Base-by-base conservation (phyloP, 2,113 vertebrate genomes). In the Ramphastos sulfuratus region DNA sequence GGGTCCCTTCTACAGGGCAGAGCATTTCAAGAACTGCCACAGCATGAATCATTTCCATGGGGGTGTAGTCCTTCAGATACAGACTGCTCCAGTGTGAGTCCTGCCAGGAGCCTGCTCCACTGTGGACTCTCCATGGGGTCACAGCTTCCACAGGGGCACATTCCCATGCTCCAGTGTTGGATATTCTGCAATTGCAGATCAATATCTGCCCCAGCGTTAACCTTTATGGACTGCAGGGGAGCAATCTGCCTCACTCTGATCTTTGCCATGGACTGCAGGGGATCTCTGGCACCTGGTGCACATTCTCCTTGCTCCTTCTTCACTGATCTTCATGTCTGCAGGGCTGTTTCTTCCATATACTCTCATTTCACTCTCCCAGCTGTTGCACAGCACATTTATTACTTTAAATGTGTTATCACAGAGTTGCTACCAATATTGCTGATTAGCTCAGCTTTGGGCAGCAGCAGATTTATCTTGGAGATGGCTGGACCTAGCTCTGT, bases 81-180 rank as follows among this genome's bases (percentile, higher is more conserved):
- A 69, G 48, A 54, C 19, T 33, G 35, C 23, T 74, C 27, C 20
- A 28, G 4, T 10, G 6, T 2, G 2, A 72, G 18, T 18, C 19
- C n/a, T 64, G 21, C 59, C 55, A 44, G 44, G 23, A 72, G 3
- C 60, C 19, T 31, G 35, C 23, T 74, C 27, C 20, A 25, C 4
- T 11, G 6, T 2, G 1, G 15, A 16, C 4, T 84, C 8, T 14
- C 35, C 70, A 64, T 0, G 0, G 21, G n/a, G 16, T 27, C 65
- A 77, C 4, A 12, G 2, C 3, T 2, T 81, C 55, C 31, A 64
- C 54, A 0, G 12, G 11, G 17, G n/a, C 9, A 50, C 3, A 39
- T 35, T 2, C 0, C 7, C 13, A 4, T 58, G 33, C 64, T 58
- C 31, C 1, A 1, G 1, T 2, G 0, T 37, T 42, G 31, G 6